Conservation (phyloP, 2,888 invertebrate genomes). For the Rosalia funebris region DNA sequence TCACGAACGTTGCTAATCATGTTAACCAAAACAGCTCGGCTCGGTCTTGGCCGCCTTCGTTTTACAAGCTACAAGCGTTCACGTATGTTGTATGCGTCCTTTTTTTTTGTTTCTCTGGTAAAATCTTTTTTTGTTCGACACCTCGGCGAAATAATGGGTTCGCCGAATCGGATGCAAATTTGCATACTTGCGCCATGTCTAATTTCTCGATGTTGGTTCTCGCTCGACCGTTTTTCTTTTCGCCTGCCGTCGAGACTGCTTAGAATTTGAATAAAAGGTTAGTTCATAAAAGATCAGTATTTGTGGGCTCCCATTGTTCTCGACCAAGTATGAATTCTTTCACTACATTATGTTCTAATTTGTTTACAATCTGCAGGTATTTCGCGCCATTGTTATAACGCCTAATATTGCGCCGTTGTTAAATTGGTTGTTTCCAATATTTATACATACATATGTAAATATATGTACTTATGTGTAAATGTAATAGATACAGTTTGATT, state of each 20-base stretch:
- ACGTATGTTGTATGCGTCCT: slow-evolving; percentile 12
- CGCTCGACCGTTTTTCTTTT: slow-evolving; percentile 1
- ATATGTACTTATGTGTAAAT: no score
- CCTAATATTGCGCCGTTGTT: no score
- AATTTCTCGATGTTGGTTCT: slow-evolving; percentile 11
- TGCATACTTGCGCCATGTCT: slow-evolving; percentile 27
- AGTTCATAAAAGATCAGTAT: no score
- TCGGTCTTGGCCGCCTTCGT: slow-evolving; percentile 19
- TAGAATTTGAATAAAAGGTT: slow-evolving; percentile 9
- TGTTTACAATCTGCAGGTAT: not conserved
- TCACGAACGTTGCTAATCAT: slow-evolving; percentile 27
- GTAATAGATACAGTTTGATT: no score
- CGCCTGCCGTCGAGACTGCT: slow-evolving; percentile 7
- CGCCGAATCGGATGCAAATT: slow-evolving; percentile 24
- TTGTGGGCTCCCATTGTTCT: no score
- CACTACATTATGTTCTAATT: not conserved
- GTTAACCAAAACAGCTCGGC: slow-evolving; percentile 14
- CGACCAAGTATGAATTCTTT: not conserved
- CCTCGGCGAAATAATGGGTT: slow-evolving; percentile 25
- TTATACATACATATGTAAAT: no score
- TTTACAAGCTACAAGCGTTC: slow-evolving; percentile 25
- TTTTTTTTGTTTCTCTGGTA: slow-evolving; percentile 15
- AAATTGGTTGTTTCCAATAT: no score
- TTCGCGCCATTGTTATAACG: no score
- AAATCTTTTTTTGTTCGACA: slow-evolving; percentile 25